Evolutionary conservation across 2,797 vertebrate species (phyloP).

Genomic region (Lepus townsendii): DNA sequence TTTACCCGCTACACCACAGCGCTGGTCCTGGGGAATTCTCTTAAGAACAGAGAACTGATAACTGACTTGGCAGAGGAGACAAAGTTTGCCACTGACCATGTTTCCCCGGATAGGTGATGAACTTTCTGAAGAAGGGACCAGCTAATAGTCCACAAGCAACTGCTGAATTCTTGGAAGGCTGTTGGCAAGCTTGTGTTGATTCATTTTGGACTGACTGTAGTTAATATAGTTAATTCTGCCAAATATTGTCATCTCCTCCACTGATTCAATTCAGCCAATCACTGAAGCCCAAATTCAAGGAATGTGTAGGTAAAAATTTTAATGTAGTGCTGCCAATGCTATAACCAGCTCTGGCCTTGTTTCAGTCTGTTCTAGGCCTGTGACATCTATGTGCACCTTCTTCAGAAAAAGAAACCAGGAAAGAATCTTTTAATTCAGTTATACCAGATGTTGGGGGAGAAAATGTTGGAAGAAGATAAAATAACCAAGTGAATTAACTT

Average conservation of each 20-base stretch:
- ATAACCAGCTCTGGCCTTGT: not conserved
- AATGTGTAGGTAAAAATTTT: conserved; percentile 26
- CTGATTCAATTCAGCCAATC: not conserved
- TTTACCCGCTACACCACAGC: no score
- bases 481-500: conserved; percentile 78
- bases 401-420: conserved; percentile 70
- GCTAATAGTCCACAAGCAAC: conserved; percentile 32
- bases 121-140: conserved; percentile 3
- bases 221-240: not conserved
- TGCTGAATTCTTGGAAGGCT: not conserved
- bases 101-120: not conserved
- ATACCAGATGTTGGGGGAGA: conserved; percentile 67
- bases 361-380: not conserved
- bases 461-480: conserved; percentile 78
- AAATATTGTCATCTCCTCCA: conserved; percentile 41
- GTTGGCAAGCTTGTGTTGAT: conserved; percentile 48
- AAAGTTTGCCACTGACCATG: not conserved
- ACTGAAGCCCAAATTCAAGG: conserved; percentile 39
- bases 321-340: not conserved
- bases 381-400: conserved; percentile 33
- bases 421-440: conserved; percentile 69
- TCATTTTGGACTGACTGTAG: conserved; percentile 3
- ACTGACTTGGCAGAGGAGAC: conserved; percentile 11
- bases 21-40: not conserved
- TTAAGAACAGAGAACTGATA: not conserved